Conservation (phyloP, 2,888 invertebrate species). For the Tiphia femorata region DNA sequence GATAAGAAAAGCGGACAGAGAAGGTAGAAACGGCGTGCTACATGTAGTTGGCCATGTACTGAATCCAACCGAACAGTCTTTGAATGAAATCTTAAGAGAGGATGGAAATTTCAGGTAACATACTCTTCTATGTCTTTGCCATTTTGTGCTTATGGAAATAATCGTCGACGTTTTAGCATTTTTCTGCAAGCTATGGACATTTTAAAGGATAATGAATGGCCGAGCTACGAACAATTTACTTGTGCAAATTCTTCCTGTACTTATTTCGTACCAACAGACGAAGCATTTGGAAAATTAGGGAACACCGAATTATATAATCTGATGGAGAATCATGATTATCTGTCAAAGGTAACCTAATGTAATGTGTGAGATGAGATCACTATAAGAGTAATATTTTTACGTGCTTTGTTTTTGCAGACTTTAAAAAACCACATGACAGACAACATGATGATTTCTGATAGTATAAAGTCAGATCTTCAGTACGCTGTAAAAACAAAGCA, state of each 20-base stretch:
- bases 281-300: conserved; percentile 20
- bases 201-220: conserved; percentile 11
- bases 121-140: too few relatives aligned
- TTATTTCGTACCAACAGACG: conserved; percentile 22
- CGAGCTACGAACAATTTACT: conserved; percentile 20
- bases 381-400: background rate
- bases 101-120: conserved; percentile 25
- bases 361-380: background rate
- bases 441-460: conserved; percentile 25
- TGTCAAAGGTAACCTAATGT: conserved; percentile 16
- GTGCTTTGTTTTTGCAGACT: conserved; percentile 1
- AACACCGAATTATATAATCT: conserved; percentile 8
- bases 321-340: conserved; percentile 16
- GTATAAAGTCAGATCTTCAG: conserved; percentile 15
- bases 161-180: too few relatives aligned
- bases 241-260: conserved; percentile 20
- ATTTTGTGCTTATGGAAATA: too few relatives aligned
- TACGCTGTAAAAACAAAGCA: conserved; percentile 10
- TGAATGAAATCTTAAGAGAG: conserved; percentile 15
- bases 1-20: conserved; percentile 20
- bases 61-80: conserved; percentile 18
- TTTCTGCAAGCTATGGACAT: conserved; percentile 22
- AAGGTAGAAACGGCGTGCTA: conserved; percentile 18
- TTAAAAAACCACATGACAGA: conserved; percentile 21
- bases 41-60: conserved; percentile 25